A percentile compares a stretch with the other conserved stretches of the same genome.
Conservation (phyloP, 2,113 vertebrate species). For the Crocuta crocuta region DNA sequence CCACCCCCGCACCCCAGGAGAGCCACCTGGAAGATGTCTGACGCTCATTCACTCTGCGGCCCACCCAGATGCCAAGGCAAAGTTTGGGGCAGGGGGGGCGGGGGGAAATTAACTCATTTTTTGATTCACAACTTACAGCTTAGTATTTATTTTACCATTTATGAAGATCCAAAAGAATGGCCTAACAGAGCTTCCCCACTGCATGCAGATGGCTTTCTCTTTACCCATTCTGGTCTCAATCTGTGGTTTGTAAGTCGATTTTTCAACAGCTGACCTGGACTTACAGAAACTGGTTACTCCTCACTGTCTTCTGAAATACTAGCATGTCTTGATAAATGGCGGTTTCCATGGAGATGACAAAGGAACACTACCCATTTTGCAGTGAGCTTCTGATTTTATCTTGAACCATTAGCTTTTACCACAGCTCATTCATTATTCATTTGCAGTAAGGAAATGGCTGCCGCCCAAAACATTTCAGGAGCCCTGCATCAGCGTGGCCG, state of each 20-base stretch:
- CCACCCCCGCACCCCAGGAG: background rate
- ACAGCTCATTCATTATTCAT: constrained; percentile 88
- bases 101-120: background rate
- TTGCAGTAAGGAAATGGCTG: constrained; percentile 83
- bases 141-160: background rate
- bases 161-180: background rate
- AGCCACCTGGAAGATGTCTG: background rate
- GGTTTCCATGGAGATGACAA: constrained; percentile 87
- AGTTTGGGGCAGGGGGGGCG: fast-evolving
- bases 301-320: constrained; percentile 71
- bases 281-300: constrained; percentile 71
- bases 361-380: constrained; percentile 81
- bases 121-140: background rate
- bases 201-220: constrained; percentile 30
- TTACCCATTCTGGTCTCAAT: constrained; percentile 3
- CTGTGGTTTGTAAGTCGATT: constrained; percentile 51
- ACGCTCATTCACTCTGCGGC: fast-evolving
- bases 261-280: constrained; percentile 58
- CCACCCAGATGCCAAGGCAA: background rate
- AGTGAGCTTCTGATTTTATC: constrained; percentile 86
- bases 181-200: background rate
- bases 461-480: constrained; percentile 74
- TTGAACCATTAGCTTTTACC: constrained; percentile 86
- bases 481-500: constrained; percentile 44
- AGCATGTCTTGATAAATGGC: constrained; percentile 77